Evolutionary conservation across 2,113 vertebrate genomes (phyloP), one percentile per base, ranked within the genome.

Genomic region (Anguilla japonica): DNA sequence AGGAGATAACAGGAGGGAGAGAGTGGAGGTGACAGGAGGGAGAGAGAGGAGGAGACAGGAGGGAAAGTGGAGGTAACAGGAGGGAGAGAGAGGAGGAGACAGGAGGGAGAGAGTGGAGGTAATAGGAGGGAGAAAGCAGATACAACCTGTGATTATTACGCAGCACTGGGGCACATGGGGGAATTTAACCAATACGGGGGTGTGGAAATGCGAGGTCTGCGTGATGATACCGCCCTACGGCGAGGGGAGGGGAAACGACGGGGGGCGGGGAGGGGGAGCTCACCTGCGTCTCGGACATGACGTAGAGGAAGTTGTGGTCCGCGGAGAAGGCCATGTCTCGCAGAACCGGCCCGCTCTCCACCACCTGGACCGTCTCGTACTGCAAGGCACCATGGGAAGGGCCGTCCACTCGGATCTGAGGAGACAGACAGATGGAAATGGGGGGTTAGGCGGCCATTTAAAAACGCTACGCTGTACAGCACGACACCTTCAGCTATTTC

Each of bases 281-380:
- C 90, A 99, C 98, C 98, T 99, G 98, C 88, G 94, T 97, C 90
- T 98, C 97, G 1, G 98, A 99, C 98, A 99, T 99, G 94, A 98
- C 95, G 90, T 99, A 99, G 87, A 99, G 97, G 86, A 98, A 97
- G 15, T 98, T 96, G 0, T 98, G 95, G 88, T 99, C 97, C 63
- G 96, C 91, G 0, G 98, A 98, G 93, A 99, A 99, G 82, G 96
- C 98, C 98, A 99, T 99, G 88, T 99, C 98, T 86, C 98, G 91
- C 63, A 98, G 94, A 88, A 99, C 92, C 0, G 97, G 97, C 34
- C 97, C 98, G 0, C 92, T 94, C 41, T 98, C 97, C 85, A 98
- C 98, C 78, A 98, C 97, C 90, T 99, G 98, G 80, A 99, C 94
- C 0, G 97, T 97, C 93, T 99, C 98, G 0, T 99, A 99, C 90